Conservation (phyloP, 2,113 vertebrate genomes). For the Heliornis fulica region DNA sequence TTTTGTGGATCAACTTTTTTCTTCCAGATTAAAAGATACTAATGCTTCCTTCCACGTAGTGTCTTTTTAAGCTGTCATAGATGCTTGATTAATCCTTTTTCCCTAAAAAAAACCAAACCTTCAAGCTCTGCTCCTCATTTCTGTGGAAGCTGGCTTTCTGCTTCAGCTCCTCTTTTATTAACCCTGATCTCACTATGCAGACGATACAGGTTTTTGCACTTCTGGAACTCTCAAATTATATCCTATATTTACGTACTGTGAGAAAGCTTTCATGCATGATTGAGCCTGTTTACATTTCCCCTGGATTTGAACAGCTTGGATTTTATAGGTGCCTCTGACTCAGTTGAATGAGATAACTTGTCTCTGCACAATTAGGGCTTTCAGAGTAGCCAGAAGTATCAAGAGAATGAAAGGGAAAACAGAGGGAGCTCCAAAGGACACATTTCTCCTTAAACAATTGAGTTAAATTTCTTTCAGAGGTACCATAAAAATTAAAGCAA, state of each 20-base stretch:
- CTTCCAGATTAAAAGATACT: constrained; percentile 61
- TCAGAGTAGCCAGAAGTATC: not conserved
- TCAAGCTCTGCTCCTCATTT: not conserved
- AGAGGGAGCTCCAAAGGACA: not conserved
- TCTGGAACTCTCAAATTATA: constrained; percentile 54
- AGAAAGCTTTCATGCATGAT: constrained; percentile 31
- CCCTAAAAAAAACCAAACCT: not conserved
- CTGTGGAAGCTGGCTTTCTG: constrained; percentile 16
- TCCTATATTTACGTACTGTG: constrained; percentile 50
- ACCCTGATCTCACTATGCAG: constrained; percentile 61
- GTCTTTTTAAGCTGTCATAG: constrained; percentile 64
- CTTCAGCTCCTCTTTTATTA: constrained; percentile 56
- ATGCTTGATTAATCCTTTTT: constrained; percentile 59
- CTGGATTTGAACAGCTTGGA: not conserved
- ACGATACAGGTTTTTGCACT: constrained; percentile 51
- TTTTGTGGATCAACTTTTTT: constrained; percentile 44
- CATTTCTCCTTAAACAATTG: not conserved
- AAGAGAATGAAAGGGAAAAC: not conserved
- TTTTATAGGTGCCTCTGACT: constrained; percentile 40
- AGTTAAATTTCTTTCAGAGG: not conserved
- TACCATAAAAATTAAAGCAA: not conserved
- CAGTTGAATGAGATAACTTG: not conserved
- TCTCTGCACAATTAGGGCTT: constrained; percentile 4
- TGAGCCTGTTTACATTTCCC: constrained; percentile 49
- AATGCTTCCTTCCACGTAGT: constrained; percentile 9